These are phyloP conservation scores for Artibeus jamaicensis DNA, from an alignment of 2,797 vertebrate species.

Conservation along the genomic window DNA sequence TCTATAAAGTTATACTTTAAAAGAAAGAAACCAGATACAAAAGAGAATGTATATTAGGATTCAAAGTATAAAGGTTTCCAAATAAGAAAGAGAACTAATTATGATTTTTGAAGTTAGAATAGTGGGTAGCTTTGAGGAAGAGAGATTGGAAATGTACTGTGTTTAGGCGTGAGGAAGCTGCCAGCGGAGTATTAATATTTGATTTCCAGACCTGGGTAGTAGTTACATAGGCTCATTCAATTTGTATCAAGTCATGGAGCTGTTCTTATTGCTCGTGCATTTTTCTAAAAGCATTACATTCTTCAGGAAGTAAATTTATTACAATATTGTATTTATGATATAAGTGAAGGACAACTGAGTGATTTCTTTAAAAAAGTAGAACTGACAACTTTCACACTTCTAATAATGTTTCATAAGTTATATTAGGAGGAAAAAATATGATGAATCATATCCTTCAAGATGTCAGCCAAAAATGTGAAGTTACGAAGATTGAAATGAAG, in stretches of 20 bases:
- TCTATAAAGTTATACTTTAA: not conserved
- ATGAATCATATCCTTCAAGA: not conserved
- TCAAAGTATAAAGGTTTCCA: not conserved
- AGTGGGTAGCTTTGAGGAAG: not conserved
- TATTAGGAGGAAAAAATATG: not conserved
- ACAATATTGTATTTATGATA: not conserved
- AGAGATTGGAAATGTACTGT: not conserved
- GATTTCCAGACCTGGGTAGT: not conserved
- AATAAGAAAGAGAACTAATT: not conserved
- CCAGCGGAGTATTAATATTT: not conserved
- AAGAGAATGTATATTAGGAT: not conserved
- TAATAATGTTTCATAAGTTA: not conserved
- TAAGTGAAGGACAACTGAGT: not conserved
- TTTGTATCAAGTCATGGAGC: not conserved
- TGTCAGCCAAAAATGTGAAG: conserved; percentile 28
- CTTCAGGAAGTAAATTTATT: not conserved
- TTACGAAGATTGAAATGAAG: conserved; percentile 34
- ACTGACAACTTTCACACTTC: conserved; percentile 10
- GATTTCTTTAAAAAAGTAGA: not conserved
- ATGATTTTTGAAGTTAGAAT: not conserved
- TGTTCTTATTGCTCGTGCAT: not conserved
- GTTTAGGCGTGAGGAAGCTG: not conserved
- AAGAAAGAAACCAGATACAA: not conserved
- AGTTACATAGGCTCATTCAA: not conserved
- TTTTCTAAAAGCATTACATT: not conserved